Base-by-base conservation (phyloP, 1,140 invertebrate genomes). In the Octopus sinensis region DNA sequence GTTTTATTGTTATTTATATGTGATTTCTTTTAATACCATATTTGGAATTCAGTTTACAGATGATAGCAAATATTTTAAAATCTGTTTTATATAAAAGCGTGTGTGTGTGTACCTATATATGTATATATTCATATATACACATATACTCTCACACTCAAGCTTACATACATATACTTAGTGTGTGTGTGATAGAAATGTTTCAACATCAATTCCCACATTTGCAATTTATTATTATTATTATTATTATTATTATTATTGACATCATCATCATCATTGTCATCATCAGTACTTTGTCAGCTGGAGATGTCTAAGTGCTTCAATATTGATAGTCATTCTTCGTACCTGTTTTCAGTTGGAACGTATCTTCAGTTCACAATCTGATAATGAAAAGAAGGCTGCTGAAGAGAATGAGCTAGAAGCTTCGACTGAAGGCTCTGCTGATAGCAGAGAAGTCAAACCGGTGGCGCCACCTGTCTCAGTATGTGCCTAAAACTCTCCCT, bases 71-170 rank as follows among this genome's bases (percentile, higher is more conserved):
- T 43, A 43, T 43, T 43, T 43, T 43, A 43, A 43, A 43, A 43
- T 43, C 30, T 43, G 30, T 43, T 43, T 43, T 62, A 17, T 62
- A 62, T 62, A 62, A 12, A 62, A 2, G 17, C 4, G 17, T 62
- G 56, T 62, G 17, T 62, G 17, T 62, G 17, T 62, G 4, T 62
- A 62, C 4, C 1, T 62, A 17, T 62, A 62, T 62, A 62, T 62
- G 4, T 62, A 62, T 62, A 62, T 62, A 81, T 81, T 52, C 71
- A 81, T 81, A 76, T 68, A 81, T 81, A 79, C 52, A 79, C 53
- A 79, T 79, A 79, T 53, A 53, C 3, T 12, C 23, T 51, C 53
- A 53, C 52, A 79, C 53, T 51, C 52, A 79, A 3, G 23, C 10
- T 51, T 79, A 79, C 23, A 79, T 53, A 79, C 10, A 79, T 53